Conservation (phyloP, 2,888 invertebrate genomes). For the Anoplius nigerrimus region DNA sequence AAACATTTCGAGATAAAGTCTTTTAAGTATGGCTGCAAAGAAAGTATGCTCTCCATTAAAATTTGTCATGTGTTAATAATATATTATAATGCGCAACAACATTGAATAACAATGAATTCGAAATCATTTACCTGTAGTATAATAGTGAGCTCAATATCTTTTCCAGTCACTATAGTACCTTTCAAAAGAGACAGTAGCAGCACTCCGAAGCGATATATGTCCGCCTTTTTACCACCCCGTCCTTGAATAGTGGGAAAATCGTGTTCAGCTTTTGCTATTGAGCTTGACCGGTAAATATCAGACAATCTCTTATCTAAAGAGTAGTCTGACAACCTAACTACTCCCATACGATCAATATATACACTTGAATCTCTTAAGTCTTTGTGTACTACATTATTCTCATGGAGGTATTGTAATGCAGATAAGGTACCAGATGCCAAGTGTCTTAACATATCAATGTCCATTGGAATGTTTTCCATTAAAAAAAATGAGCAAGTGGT, state of each 20-base stretch:
- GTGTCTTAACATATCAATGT: conserved; percentile 79
- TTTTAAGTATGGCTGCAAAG: conserved; percentile 79
- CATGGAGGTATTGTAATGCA: conserved; percentile 87
- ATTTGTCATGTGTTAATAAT: not conserved
- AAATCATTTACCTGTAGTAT: conserved; percentile 72
- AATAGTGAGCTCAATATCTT: conserved; percentile 78
- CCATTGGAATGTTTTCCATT: conserved; percentile 76
- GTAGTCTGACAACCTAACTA: conserved; percentile 81
- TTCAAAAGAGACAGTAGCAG: conserved; percentile 82
- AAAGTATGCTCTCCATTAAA: not conserved
- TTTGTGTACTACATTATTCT: conserved; percentile 88
- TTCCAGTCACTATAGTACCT: conserved; percentile 76
- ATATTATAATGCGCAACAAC: not conserved
- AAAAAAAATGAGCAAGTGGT: conserved; percentile 76
- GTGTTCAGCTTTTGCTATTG: conserved; percentile 67
- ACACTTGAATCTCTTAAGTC: conserved; percentile 86
- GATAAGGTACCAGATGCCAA: conserved; percentile 84
- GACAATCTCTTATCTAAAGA: conserved; percentile 82
- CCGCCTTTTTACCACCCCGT: conserved; percentile 82
- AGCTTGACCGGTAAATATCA: conserved; percentile 76
- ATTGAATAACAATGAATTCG: not conserved
- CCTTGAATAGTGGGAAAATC: conserved; percentile 71
- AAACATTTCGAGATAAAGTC: conserved; percentile 86
- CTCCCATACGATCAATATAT: conserved; percentile 82
- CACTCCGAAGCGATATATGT: conserved; percentile 84